phyloP scores from a whole-genome alignment of 2,797 vertebrate genomes.

The Sparus aurata region DNA sequence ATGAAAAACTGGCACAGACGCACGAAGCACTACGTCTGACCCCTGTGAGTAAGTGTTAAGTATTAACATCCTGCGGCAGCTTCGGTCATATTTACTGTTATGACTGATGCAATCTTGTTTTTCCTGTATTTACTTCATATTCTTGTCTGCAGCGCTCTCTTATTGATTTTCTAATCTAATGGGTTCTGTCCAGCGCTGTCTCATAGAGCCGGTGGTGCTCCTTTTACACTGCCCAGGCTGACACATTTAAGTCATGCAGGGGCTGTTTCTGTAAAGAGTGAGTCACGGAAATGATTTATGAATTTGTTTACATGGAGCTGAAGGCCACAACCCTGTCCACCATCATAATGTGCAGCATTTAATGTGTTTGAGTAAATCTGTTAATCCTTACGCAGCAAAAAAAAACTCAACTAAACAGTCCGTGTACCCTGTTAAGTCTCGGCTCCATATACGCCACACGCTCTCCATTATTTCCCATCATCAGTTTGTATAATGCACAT shows the following conservation, averaged over 20 bases:
- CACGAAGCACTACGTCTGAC: neutral
- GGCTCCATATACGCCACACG: neutral
- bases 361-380: neutral
- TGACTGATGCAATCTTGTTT: constrained; percentile 22
- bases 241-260: constrained; percentile 2
- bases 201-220: neutral
- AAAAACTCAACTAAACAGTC: neutral
- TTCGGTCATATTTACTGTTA: constrained; percentile 16
- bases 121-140: constrained; percentile 15
- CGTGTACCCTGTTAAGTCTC: neutral
- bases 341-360: constrained; percentile 2
- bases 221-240: constrained; percentile 12
- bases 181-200: constrained; percentile 14
- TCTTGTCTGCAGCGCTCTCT: constrained; percentile 10
- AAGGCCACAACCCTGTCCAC: neutral
- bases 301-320: constrained; percentile 29
- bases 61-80: constrained; percentile 13
- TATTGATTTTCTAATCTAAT: constrained; percentile 44
- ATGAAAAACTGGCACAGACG: neutral
- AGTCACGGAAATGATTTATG: constrained; percentile 22
- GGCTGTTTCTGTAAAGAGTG: constrained; percentile 7
- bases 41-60: constrained; percentile 18
- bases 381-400: neutral
- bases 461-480: constrained; percentile 38
- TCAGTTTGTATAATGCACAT: constrained; percentile 40